phyloP scores from a whole-genome alignment of 1,140 invertebrate genomes.

The Apis laboriosa region DNA sequence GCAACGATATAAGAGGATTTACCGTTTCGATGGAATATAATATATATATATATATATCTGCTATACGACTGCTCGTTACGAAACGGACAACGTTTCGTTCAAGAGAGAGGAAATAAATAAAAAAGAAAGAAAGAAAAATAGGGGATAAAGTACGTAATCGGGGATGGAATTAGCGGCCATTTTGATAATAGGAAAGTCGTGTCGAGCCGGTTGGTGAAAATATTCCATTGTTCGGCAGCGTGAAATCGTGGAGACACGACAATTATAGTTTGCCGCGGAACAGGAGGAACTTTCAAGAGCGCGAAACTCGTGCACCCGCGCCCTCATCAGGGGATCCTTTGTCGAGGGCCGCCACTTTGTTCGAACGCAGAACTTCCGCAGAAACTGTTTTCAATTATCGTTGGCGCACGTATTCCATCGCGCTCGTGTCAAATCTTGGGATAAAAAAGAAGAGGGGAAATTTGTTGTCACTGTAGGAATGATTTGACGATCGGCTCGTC shows the following conservation, averaged over 20 bases:
- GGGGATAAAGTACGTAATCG: not conserved
- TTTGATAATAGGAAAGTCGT: not conserved
- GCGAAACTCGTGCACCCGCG: slow-evolving; percentile 23
- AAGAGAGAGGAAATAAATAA: not conserved
- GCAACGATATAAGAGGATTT: slow-evolving; percentile 21
- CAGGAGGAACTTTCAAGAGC: slow-evolving; percentile 25
- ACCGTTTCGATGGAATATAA: not conserved
- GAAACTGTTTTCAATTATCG: slow-evolving; percentile 40
- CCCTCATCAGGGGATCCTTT: slow-evolving; percentile 28
- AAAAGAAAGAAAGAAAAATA: not conserved
- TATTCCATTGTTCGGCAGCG: slow-evolving; percentile 27
- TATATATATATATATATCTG: not conserved
- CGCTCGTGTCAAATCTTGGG: not conserved
- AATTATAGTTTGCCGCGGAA: slow-evolving; percentile 31
- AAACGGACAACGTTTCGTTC: too few relatives aligned
- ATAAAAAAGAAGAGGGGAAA: too few relatives aligned
- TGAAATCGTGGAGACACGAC: slow-evolving; percentile 34
- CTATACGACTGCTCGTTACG: not conserved
- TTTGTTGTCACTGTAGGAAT: too few relatives aligned
- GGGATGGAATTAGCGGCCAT: not conserved
- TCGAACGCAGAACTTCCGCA: slow-evolving; percentile 7
- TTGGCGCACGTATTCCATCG: not conserved
- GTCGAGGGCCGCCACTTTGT: slow-evolving; percentile 31
- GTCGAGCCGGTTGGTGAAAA: not conserved
- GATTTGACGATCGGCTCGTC: too few relatives aligned